Base-by-base conservation (phyloP, 1,140 invertebrate species). In the Megathymus violae region DNA sequence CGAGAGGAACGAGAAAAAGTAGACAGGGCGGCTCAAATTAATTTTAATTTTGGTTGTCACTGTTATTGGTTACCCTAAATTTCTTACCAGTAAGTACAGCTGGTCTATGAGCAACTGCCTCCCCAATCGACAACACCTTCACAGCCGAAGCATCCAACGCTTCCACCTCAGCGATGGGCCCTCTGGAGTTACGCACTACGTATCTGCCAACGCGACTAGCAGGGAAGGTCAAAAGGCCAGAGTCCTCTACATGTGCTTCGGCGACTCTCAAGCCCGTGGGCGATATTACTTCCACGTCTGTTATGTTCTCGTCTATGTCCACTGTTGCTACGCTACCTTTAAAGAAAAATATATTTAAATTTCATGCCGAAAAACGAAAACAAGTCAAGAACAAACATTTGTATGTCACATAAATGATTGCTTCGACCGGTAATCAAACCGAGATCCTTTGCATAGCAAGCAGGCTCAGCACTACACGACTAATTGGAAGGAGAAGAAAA, bases 141-240 rank as follows among this genome's bases (percentile, higher is more conserved):
- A 98, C 96, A 76, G 95, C 93, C 3, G 93, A 93, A 0, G 97
- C 96, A 91, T 99, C 97, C 61, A 97, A 96, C 0, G 96, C 97
- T 78, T 97, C 96, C 2, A 98, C 94, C 0, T 94, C 95, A 16
- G 92, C 89, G 62, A 80, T 82, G 64, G 74, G 91, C 31, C 62
- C 85, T 54, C 82, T 78, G 4, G 91, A 69, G 17, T 90, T 89
- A 2, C 91, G 78, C 16, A 93, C 86, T 2, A 91, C 82, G 52
- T 93, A 93, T 22, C 91, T 81, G 0, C 93, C 93, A 0, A 93
- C 92, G 59, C 86, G 78, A 44, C 83, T 86, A 0, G 92, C 92
- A 0, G 92, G 91, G 75, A 93, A 93, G 27, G 92, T 93, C 0
- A 93, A 80, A 0, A 92, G 84, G 14, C 93, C 92, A 1, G 89